phyloP scores from a whole-genome alignment of 2,888 invertebrate species.

The Crematogaster levior region DNA sequence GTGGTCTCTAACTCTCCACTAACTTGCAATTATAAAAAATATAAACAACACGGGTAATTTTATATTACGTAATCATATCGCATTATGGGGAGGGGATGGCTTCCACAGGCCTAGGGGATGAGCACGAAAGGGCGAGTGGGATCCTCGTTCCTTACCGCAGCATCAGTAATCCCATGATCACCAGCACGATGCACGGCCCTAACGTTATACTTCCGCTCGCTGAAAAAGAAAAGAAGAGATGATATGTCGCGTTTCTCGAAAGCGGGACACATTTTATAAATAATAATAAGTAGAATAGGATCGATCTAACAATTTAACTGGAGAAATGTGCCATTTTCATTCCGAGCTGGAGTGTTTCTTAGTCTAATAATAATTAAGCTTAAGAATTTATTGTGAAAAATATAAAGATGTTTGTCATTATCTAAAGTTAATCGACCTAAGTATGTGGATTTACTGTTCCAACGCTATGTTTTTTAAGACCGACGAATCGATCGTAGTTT shows the following conservation, averaged over 20 bases:
- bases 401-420: too few species aligned
- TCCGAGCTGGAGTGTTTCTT: too few species aligned
- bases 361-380: too few species aligned
- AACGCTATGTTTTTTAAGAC: too few species aligned
- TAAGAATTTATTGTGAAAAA: too few species aligned
- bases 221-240: constrained; percentile 61
- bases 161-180: constrained; percentile 70
- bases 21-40: constrained; percentile 77
- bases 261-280: constrained; percentile 25
- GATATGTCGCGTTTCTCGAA: background rate
- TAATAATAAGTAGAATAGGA: too few species aligned
- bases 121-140: constrained; percentile 59
- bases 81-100: constrained; percentile 24
- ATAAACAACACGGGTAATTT: constrained; percentile 75
- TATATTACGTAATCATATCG: constrained; percentile 71
- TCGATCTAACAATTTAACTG: too few species aligned
- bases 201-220: constrained; percentile 72
- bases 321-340: too few species aligned
- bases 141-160: constrained; percentile 73
- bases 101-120: constrained; percentile 57
- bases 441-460: too few species aligned
- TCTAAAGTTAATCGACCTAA: too few species aligned
- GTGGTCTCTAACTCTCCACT: constrained; percentile 60
- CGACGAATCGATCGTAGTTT: too few species aligned
- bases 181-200: constrained; percentile 70